phyloP scores from a whole-genome alignment of 2,797 vertebrate genomes.

The Bradypodion pumilum region DNA sequence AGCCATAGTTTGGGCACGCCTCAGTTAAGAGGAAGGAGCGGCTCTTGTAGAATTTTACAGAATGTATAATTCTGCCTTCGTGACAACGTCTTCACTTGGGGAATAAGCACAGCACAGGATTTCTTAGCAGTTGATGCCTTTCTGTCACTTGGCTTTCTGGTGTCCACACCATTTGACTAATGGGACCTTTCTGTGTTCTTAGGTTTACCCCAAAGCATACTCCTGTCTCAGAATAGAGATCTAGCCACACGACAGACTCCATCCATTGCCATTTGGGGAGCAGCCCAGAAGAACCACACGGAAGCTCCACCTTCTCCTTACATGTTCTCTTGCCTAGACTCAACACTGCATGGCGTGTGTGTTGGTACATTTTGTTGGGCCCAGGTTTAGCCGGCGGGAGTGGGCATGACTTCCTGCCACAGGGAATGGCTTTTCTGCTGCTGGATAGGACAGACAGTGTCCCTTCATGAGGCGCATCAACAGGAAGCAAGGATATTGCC shows the following conservation, averaged over 20 bases:
- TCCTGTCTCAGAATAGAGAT: neutral
- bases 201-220: neutral
- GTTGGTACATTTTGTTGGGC: slow-evolving; percentile 30
- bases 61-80: neutral
- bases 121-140: neutral
- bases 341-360: neutral
- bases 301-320: neutral
- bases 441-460: slow-evolving; percentile 33
- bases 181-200: too few species aligned
- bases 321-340: slow-evolving; percentile 24
- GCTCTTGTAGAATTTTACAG: neutral
- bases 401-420: slow-evolving; percentile 52
- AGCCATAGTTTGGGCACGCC: too few species aligned
- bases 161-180: too few species aligned
- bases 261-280: neutral
- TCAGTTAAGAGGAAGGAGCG: neutral
- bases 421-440: slow-evolving; percentile 36
- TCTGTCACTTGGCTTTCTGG: neutral
- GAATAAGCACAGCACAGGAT: neutral
- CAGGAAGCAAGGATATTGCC: slow-evolving; percentile 6
- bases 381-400: slow-evolving; percentile 54
- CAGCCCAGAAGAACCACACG: neutral
- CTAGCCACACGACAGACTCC: neutral
- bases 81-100: neutral
- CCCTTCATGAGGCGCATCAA: slow-evolving; percentile 13